Evolutionary conservation across 2,888 invertebrate genomes (phyloP).

Genomic region (Stegophylla sp.): DNA sequence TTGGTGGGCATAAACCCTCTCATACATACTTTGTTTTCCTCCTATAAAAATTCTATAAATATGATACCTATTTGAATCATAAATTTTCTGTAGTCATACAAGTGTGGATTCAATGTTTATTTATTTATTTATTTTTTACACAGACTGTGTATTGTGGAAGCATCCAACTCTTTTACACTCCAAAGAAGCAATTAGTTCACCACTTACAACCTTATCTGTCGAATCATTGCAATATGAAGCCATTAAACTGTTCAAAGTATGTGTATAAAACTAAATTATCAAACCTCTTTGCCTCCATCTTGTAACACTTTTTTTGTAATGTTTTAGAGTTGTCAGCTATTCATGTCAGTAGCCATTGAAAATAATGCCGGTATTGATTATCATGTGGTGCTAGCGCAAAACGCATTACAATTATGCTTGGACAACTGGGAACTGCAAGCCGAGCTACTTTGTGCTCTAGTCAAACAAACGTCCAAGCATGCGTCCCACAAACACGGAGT

Average conservation of each 20-base stretch:
- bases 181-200: slow-evolving; percentile 87
- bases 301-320: neutral
- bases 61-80: neutral
- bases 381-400: slow-evolving; percentile 96
- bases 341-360: slow-evolving; percentile 94
- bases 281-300: neutral
- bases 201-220: slow-evolving; percentile 87
- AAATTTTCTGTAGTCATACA: too few relatives aligned
- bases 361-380: slow-evolving; percentile 96
- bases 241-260: slow-evolving; percentile 89
- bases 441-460: slow-evolving; percentile 89
- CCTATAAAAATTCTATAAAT: too few relatives aligned
- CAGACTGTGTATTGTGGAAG: slow-evolving; percentile 91
- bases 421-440: slow-evolving; percentile 89
- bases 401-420: slow-evolving; percentile 90
- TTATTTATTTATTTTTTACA: too few relatives aligned
- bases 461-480: slow-evolving; percentile 90
- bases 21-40: too few relatives aligned
- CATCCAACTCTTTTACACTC: slow-evolving; percentile 89
- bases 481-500: slow-evolving; percentile 80
- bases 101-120: too few relatives aligned
- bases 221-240: slow-evolving; percentile 89
- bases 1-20: too few relatives aligned
- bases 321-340: slow-evolving; percentile 86
- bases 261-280: slow-evolving; percentile 27